phyloP scores from a whole-genome alignment of 37 sponge, comb jelly and placozoan species.

The Cliona cf. orientalis region DNA sequence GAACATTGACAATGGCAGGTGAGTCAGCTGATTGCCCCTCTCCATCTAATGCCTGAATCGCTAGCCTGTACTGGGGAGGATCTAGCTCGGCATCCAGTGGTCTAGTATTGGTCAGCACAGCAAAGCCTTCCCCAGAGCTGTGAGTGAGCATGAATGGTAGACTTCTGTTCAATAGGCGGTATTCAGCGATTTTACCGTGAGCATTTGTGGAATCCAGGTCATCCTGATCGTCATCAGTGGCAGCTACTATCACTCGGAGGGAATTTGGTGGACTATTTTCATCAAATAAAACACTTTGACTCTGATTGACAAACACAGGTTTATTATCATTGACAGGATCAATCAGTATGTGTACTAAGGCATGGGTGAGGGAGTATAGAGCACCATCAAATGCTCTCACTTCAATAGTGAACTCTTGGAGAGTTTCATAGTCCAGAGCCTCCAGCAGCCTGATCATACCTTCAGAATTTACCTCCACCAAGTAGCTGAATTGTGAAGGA shows the following conservation, averaged over 20 bases:
- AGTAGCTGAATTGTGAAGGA: not conserved
- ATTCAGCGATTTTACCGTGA: slow-evolving; percentile 28
- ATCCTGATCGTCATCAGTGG: slow-evolving; percentile 45
- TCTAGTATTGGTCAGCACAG: slow-evolving; percentile 45
- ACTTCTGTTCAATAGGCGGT: slow-evolving; percentile 23
- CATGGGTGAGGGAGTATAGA: slow-evolving; percentile 32
- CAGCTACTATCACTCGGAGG: slow-evolving; percentile 4
- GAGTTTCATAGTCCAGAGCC: slow-evolving; percentile 51
- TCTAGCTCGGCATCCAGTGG: slow-evolving; percentile 66
- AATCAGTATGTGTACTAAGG: slow-evolving; percentile 26
- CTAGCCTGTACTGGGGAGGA: slow-evolving; percentile 19
- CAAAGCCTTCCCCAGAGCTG: not conserved
- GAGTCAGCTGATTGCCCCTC: not conserved
- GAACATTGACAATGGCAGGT: slow-evolving; percentile 28
- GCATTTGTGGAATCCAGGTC: not conserved
- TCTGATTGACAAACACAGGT: slow-evolving; percentile 31
- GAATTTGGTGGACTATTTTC: slow-evolving; percentile 41
- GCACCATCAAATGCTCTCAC: slow-evolving; percentile 41
- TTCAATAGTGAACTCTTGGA: slow-evolving; percentile 6
- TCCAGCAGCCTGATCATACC: slow-evolving; percentile 11
- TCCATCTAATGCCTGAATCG: slow-evolving; percentile 37
- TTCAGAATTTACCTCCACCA: slow-evolving; percentile 14
- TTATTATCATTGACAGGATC: slow-evolving; percentile 57
- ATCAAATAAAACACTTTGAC: slow-evolving; percentile 5
- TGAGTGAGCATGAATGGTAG: slow-evolving; percentile 47